Evolutionary conservation across 2,113 vertebrate genomes (phyloP).

Genomic region (Aleadryas rufinucha): DNA sequence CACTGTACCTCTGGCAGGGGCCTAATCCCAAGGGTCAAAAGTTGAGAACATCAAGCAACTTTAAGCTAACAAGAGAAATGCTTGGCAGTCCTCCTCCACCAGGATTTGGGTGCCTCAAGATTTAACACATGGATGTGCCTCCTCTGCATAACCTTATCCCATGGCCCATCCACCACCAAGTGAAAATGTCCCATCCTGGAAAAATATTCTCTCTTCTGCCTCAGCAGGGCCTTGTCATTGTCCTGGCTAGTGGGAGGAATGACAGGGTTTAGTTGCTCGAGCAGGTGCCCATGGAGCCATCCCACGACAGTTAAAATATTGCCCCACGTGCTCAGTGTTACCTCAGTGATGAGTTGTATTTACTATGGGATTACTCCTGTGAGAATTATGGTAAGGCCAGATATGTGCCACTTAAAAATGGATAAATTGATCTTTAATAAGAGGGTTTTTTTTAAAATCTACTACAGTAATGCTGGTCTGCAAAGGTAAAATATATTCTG

Average conservation of each 20-base stretch:
- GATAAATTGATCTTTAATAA: not conserved
- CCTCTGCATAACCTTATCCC: not conserved
- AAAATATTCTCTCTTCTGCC: not conserved
- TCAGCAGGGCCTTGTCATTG: not conserved
- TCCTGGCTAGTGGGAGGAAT: not conserved
- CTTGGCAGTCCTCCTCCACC: not conserved
- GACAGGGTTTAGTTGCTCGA: not conserved
- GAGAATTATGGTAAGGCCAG: not conserved
- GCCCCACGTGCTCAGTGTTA: not conserved
- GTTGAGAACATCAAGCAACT: not conserved
- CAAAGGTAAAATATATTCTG: not conserved
- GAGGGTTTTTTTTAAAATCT: not conserved
- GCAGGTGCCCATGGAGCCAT: not conserved
- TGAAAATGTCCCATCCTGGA: not conserved
- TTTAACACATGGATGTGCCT: not conserved
- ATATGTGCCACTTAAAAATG: not conserved
- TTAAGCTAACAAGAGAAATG: not conserved
- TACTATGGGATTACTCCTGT: not conserved
- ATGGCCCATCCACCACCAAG: not conserved
- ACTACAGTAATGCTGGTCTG: not conserved
- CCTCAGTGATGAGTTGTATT: not conserved
- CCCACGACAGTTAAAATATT: not conserved
- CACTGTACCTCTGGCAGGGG: not conserved
- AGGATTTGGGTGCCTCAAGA: not conserved
- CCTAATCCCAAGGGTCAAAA: not conserved